phyloP scores from a whole-genome alignment of 2,797 vertebrate genomes.

The Poecilia wingei region DNA sequence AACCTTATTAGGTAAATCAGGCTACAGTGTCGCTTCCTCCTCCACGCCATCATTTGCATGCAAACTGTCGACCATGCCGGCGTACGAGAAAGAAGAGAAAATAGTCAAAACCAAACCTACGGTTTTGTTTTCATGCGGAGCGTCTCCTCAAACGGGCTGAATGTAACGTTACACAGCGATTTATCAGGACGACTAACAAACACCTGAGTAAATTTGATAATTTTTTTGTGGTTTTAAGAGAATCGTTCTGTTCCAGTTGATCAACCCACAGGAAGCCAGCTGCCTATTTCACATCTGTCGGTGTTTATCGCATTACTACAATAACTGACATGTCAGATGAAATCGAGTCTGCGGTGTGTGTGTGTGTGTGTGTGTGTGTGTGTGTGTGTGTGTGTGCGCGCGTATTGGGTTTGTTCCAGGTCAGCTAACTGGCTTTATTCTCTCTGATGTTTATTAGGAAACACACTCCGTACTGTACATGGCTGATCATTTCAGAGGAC shows the following conservation, averaged over 20 bases:
- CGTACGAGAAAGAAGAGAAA: neutral
- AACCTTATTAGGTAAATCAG: constrained; percentile 64
- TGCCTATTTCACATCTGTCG: constrained; percentile 18
- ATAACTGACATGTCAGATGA: constrained; percentile 3
- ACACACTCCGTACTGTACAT: constrained; percentile 27
- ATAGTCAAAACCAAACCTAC: neutral
- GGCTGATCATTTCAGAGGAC: constrained; percentile 48
- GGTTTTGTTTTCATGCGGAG: neutral
- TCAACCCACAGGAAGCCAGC: constrained; percentile 17
- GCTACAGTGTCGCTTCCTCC: constrained; percentile 39
- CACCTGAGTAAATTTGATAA: neutral
- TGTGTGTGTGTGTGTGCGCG: neutral
- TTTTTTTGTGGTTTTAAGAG: constrained; percentile 3
- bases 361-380: neutral
- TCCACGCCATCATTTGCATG: constrained; percentile 36
- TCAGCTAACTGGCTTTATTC: constrained; percentile 42
- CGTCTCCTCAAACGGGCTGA: neutral
- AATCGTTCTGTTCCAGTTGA: neutral
- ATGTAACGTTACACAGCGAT: neutral
- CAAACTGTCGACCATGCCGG: constrained; percentile 3
- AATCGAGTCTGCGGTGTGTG: neutral
- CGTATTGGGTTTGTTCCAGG: constrained; percentile 50
- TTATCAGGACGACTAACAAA: neutral
- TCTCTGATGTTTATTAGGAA: constrained; percentile 38
- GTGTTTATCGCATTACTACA: constrained; percentile 3